These are phyloP conservation scores for Sesia bembeciformis DNA, from an alignment of 2,888 invertebrate genomes.

Conservation along the genomic window DNA sequence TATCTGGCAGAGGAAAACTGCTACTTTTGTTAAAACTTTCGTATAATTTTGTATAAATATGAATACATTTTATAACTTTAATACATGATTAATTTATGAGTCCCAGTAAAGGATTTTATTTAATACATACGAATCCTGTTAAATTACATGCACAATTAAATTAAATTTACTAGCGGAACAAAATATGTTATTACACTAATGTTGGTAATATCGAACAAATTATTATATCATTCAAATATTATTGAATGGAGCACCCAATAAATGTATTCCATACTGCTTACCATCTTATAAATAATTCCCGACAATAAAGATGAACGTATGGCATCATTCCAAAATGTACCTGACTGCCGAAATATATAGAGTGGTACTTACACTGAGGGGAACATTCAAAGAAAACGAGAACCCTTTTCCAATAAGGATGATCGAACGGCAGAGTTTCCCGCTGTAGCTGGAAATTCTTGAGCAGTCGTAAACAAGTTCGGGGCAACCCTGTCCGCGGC, in stretches of 20 bases:
- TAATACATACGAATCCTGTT: too few species aligned
- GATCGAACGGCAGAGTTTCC: conserved; percentile 59
- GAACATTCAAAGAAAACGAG: conserved; percentile 30
- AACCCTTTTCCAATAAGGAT: conserved; percentile 56
- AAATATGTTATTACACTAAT: too few species aligned
- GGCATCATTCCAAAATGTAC: conserved; percentile 39
- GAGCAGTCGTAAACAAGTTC: conserved; percentile 66
- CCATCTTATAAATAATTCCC: conserved; percentile 28
- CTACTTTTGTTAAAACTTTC: too few species aligned
- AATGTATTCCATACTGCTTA: conserved; percentile 13
- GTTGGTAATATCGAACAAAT: neutral
- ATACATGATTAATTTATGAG: too few species aligned
- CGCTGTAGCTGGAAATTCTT: conserved; percentile 44
- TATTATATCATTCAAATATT: neutral
- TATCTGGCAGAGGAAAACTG: too few species aligned
- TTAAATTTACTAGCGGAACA: too few species aligned
- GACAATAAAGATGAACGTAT: conserved; percentile 30
- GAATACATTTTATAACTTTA: too few species aligned
- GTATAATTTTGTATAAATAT: too few species aligned
- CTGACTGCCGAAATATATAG: conserved; percentile 28
- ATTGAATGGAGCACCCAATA: neutral
- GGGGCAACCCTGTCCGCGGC: conserved; percentile 43
- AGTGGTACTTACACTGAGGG: conserved; percentile 23
- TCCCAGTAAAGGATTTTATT: too few species aligned
- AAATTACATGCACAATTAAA: too few species aligned